A percentile compares a stretch with the other conserved stretches of the same genome.
These are phyloP conservation scores for Trachymyrmex septentrionalis DNA, from an alignment of 1,140 invertebrate genomes.

Conservation along the genomic window DNA sequence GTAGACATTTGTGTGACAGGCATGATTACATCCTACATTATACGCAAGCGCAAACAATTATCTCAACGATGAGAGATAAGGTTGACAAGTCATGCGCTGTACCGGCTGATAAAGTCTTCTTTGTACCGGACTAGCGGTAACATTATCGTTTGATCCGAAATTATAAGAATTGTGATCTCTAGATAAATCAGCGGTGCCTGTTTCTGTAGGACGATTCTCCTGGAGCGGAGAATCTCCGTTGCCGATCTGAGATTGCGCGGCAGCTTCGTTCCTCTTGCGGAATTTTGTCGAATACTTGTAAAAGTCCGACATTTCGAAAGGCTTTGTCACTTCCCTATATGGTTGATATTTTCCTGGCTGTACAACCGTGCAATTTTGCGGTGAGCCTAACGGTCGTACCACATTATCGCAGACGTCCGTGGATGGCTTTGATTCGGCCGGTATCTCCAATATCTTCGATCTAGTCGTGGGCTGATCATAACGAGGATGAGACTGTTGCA, in stretches of 20 bases:
- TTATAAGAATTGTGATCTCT: slow-evolving; percentile 43
- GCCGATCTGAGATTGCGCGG: slow-evolving; percentile 32
- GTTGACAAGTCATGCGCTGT: slow-evolving; percentile 85
- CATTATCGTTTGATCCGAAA: slow-evolving; percentile 51
- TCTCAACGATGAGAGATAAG: slow-evolving; percentile 75
- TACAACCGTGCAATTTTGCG: slow-evolving; percentile 94
- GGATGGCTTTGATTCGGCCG: slow-evolving; percentile 83
- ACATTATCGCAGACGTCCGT: slow-evolving; percentile 81
- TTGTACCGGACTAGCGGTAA: slow-evolving; percentile 81
- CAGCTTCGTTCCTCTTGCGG: slow-evolving; percentile 88
- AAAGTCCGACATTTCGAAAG: slow-evolving; percentile 98
- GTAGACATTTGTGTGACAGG: background rate
- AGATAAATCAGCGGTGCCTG: slow-evolving; percentile 11
- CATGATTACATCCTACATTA: background rate
- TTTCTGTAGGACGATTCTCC: slow-evolving; percentile 49
- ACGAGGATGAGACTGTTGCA: slow-evolving; percentile 68
- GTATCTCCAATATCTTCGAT: slow-evolving; percentile 82
- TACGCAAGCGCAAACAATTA: slow-evolving; percentile 38
- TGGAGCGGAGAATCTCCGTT: slow-evolving; percentile 55
- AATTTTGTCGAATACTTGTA: slow-evolving; percentile 99
- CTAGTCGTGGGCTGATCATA: slow-evolving; percentile 64
- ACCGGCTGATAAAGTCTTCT: slow-evolving; percentile 86
- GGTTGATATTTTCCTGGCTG: slow-evolving; percentile 96
- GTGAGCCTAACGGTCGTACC: slow-evolving; percentile 89
- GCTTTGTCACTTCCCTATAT: slow-evolving; percentile 97